Conservation (phyloP, 2,797 vertebrate genomes). For the Enteromius radiatus region DNA sequence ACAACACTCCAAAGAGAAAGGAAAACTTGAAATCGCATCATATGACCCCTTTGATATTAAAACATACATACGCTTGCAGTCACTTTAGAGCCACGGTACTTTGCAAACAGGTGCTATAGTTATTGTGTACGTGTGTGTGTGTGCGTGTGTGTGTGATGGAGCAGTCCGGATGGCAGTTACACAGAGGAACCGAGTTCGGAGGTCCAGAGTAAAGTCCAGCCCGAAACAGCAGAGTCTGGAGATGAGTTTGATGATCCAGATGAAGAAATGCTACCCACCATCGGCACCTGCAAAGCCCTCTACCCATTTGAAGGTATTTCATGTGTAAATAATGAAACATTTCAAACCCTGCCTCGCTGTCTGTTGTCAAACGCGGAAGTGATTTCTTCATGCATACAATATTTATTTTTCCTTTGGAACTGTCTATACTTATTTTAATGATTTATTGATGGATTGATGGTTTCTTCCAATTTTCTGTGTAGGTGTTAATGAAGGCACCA, state of each 20-base stretch:
- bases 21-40: too few relatives aligned
- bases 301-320: slow-evolving; percentile 93
- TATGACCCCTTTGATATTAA: neutral
- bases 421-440: neutral
- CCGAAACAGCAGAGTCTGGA: slow-evolving; percentile 63
- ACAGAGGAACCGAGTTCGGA: slow-evolving; percentile 97
- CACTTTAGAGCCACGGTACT: neutral
- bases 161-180: slow-evolving; percentile 99
- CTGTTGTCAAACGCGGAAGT: neutral
- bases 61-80: neutral
- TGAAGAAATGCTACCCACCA: slow-evolving; percentile 91
- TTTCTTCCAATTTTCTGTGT: neutral
- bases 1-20: too few relatives aligned
- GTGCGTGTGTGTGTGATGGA: slow-evolving; percentile 78
- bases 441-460: neutral
- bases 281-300: slow-evolving; percentile 96
- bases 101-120: slow-evolving; percentile 84
- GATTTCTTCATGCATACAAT: too few relatives aligned
- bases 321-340: neutral
- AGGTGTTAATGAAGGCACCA: slow-evolving; percentile 98
- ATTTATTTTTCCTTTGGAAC: too few relatives aligned
- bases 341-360: neutral
- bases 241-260: slow-evolving; percentile 93
- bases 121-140: slow-evolving; percentile 64
- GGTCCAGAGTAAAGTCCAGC: slow-evolving; percentile 85